Conservation (phyloP, 2,888 invertebrate genomes). For the Crossocerus cetratus region DNA sequence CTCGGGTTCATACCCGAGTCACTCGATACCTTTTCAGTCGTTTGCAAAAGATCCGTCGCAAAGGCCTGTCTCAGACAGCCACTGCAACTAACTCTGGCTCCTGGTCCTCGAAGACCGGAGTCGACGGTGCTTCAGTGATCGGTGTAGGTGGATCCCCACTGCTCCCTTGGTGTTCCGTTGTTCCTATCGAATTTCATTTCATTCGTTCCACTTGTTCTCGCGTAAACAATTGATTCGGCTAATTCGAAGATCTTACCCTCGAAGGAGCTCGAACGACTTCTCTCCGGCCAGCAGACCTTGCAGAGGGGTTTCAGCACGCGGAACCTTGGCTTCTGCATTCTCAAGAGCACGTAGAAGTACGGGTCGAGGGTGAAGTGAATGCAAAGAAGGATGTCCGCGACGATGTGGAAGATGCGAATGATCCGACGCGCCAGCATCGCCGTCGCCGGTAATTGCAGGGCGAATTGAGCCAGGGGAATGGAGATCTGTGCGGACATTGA, state of each 20-base stretch:
- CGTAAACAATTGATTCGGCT: too few species aligned
- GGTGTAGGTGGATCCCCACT: constrained; percentile 73
- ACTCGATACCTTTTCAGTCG: constrained; percentile 26
- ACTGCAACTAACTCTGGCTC: constrained; percentile 63
- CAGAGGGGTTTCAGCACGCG: constrained; percentile 71
- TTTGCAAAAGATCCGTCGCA: constrained; percentile 48
- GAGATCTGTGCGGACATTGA: constrained; percentile 78
- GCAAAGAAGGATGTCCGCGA: constrained; percentile 87
- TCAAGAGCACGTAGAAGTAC: constrained; percentile 88
- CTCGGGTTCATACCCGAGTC: constrained; percentile 10
- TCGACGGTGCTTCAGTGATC: constrained; percentile 74
- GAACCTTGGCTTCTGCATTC: constrained; percentile 75
- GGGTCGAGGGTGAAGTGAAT: constrained; percentile 91
- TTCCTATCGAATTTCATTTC: constrained; percentile 51
- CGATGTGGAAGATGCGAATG: constrained; percentile 77
- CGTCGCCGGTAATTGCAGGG: constrained; percentile 55
- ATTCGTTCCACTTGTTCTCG: too few species aligned
- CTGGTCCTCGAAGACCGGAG: constrained; percentile 69
- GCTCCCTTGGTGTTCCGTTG: constrained; percentile 70
- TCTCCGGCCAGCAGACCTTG: constrained; percentile 68
- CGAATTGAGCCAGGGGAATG: constrained; percentile 81
- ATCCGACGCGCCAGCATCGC: constrained; percentile 55
- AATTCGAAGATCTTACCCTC: constrained; percentile 57
- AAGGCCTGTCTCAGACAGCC: constrained; percentile 58
- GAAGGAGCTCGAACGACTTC: constrained; percentile 71